A percentile compares a stretch with the other conserved stretches of the same genome.
These are phyloP conservation scores for Drosophila mulleri DNA, from an alignment of 2,888 invertebrate genomes.

Conservation along the genomic window DNA sequence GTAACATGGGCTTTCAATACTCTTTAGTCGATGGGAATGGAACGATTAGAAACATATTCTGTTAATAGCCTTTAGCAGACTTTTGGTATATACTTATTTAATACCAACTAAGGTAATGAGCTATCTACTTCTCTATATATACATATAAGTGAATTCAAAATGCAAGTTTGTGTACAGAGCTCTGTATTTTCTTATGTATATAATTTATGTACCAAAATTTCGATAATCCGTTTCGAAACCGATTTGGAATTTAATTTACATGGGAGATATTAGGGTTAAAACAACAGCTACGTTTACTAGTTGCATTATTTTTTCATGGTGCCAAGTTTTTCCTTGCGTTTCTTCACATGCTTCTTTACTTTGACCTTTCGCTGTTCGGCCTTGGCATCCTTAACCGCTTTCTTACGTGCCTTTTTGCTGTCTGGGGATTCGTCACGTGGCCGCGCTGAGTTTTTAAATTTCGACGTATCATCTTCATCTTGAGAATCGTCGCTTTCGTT, in stretches of 20 bases:
- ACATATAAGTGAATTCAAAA: background rate
- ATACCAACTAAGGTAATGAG: too few species aligned
- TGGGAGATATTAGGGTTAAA: constrained; percentile 1
- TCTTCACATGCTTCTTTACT: constrained; percentile 97
- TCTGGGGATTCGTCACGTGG: constrained; percentile 93
- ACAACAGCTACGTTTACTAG: too few species aligned
- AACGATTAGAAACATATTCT: background rate
- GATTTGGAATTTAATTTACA: constrained; percentile 12
- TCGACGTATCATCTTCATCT: constrained; percentile 80
- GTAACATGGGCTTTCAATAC: background rate
- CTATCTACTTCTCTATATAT: too few species aligned
- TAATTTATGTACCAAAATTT: background rate
- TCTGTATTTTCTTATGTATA: background rate
- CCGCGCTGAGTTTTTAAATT: constrained; percentile 88
- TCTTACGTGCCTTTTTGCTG: constrained; percentile 93
- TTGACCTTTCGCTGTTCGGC: constrained; percentile 95
- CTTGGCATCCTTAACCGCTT: constrained; percentile 93
- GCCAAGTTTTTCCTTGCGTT: constrained; percentile 90
- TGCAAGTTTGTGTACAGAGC: background rate
- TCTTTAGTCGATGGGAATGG: background rate
- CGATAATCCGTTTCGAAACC: background rate
- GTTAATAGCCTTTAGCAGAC: too few species aligned
- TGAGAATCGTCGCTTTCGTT: constrained; percentile 46
- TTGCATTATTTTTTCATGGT: constrained; percentile 82
- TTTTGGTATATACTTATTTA: too few species aligned